phyloP scores from a whole-genome alignment of 2,113 vertebrate genomes.

The Boulengeromyrus knoepffleri region DNA sequence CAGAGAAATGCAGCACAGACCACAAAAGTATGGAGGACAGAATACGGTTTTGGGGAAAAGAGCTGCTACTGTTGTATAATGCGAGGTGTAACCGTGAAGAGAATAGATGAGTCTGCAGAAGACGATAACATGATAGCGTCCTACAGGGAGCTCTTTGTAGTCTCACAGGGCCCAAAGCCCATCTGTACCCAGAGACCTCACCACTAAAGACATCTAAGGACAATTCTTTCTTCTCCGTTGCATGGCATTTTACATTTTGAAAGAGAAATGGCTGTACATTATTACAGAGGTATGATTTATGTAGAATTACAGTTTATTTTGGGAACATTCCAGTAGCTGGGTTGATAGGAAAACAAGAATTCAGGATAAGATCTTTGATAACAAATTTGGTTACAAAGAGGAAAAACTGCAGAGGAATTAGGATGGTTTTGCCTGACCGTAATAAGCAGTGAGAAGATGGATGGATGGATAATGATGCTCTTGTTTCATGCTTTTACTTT shows the following conservation, averaged over 20 bases:
- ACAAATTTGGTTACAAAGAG: not conserved
- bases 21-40: not conserved
- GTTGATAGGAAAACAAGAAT: not conserved
- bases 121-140: not conserved
- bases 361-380: not conserved
- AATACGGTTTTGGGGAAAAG: not conserved
- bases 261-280: not conserved
- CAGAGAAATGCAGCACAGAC: not conserved
- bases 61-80: not conserved
- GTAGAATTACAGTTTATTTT: not conserved
- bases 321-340: not conserved
- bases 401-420: not conserved
- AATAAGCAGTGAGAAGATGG: not conserved
- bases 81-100: not conserved
- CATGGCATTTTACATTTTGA: not conserved
- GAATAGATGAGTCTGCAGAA: not conserved
- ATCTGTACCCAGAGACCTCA: not conserved
- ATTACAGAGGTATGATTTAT: not conserved
- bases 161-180: not conserved
- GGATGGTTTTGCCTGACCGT: not conserved
- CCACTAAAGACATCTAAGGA: not conserved
- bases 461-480: not conserved
- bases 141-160: not conserved
- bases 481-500: not conserved
- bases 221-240: not conserved